Evolutionary conservation across 2,797 vertebrate species (phyloP), one percentile per base, ranked within the genome.

Genomic region (Antrozous pallidus): DNA sequence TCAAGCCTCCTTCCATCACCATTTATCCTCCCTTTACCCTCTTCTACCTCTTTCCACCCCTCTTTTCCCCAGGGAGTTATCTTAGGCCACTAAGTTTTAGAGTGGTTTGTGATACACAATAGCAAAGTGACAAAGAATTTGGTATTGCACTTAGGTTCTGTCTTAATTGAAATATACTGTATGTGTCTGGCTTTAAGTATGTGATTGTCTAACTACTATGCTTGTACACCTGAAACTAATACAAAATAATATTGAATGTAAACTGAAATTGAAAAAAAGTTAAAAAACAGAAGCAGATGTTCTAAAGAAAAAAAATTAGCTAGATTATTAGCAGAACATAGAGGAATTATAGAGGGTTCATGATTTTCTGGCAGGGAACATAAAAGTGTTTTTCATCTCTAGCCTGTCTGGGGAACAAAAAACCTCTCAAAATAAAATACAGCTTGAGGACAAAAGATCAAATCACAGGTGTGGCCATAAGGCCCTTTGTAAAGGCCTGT

Each of bases 251-350:
- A 78, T 17, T 78, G 49, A 54, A 78, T 78, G 49, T 78, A 54
- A 54, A 78, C 49, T 78, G 13, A 36, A 78, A 78, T 78, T 78
- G 11, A 38, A 51, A 77, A 36, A 77, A 86, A 75, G 26, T 51
- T 8, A 90, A 65, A 24, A 8, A 38, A 82, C n/a, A 77, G 45
- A 63, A 93, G 42, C 54, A 91, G 45, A 90, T 20, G 12, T 26
- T 84, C 82, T 75, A 75, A 91, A 90, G 49, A 42, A 82, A 90
- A 36, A 89, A 92, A 58, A 40, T 24, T 54, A 71, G 33, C 17
- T 45, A 70, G 11, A 61, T 94, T 73, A 69, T n/a, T 81, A 80
- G 90, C 18, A 92, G 71, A 90, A 90, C 24, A 61, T 16, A 90
- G 38, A 82, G 70, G 86, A 75, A 89, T 77, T 63, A 92, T 1